These are phyloP conservation scores for Mormyrus hasselquistii DNA, from an alignment of 2,797 vertebrate genomes.

Conservation along the genomic window DNA sequence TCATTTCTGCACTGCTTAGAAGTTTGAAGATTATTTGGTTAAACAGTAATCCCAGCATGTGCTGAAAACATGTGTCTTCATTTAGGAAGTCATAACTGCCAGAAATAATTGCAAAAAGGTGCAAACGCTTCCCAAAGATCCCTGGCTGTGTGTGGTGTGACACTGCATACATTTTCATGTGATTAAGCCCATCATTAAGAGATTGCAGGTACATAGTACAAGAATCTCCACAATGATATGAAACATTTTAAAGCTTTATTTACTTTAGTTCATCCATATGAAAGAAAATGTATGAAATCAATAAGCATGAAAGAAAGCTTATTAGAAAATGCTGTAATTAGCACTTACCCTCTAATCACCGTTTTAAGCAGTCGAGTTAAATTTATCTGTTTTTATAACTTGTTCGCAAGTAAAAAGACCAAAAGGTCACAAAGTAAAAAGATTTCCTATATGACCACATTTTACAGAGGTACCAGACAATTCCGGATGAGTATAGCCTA, in stretches of 20 bases:
- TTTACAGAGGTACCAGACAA: background rate
- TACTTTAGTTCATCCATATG: background rate
- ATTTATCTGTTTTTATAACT: background rate
- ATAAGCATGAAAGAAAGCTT: background rate
- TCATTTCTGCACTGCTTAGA: background rate
- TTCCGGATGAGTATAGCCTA: background rate
- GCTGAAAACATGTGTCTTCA: background rate
- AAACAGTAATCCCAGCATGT: slow-evolving; percentile 8
- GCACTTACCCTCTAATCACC: background rate
- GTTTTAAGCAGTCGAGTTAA: background rate
- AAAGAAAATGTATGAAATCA: background rate
- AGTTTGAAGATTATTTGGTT: background rate
- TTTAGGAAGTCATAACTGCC: background rate
- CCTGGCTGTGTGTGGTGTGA: background rate
- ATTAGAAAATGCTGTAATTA: background rate
- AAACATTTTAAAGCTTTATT: background rate
- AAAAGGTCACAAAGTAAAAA: background rate
- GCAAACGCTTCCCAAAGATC: background rate
- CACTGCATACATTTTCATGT: background rate
- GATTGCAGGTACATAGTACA: background rate
- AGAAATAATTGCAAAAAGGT: background rate
- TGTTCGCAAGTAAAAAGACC: background rate
- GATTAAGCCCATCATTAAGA: background rate
- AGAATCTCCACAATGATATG: background rate
- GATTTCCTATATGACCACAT: background rate